phyloP scores from a whole-genome alignment of 2,797 vertebrate species.

The Pygocentrus nattereri region DNA sequence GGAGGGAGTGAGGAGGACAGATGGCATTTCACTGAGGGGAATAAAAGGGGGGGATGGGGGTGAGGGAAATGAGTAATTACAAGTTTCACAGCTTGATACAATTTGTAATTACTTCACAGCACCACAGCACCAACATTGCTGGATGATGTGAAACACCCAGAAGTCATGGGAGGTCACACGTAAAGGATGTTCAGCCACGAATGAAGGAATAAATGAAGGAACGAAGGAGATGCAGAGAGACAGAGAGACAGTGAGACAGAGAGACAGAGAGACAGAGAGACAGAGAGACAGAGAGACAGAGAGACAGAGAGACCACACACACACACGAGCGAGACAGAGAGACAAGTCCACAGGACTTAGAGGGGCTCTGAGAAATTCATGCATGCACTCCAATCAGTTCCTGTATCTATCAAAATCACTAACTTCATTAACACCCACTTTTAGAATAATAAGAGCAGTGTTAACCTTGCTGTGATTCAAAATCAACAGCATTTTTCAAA shows the following conservation, averaged over 20 bases:
- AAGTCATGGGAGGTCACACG: constrained; percentile 45
- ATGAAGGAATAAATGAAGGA: constrained; percentile 50
- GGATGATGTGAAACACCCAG: constrained; percentile 20
- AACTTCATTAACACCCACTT: too few relatives aligned
- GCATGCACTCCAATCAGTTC: too few relatives aligned
- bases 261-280: too few relatives aligned
- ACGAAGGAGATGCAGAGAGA: neutral
- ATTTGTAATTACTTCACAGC: constrained; percentile 60
- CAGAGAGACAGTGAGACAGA: neutral
- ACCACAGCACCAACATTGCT: constrained; percentile 36
- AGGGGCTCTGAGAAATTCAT: too few relatives aligned
- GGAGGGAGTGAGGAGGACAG: constrained; percentile 35
- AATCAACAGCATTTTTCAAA: too few relatives aligned
- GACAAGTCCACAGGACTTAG: too few relatives aligned
- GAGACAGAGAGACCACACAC: too few relatives aligned
- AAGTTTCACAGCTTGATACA: constrained; percentile 60
- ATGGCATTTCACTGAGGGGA: constrained; percentile 57
- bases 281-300: too few relatives aligned
- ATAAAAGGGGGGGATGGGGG: constrained; percentile 47
- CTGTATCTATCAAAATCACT: too few relatives aligned
- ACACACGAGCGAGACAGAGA: too few relatives aligned
- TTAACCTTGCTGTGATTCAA: too few relatives aligned
- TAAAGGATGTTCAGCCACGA: constrained; percentile 43
- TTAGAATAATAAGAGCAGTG: too few relatives aligned
- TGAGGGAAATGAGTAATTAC: constrained; percentile 57